Evolutionary conservation across 1,140 invertebrate genomes (phyloP), one percentile per base, ranked within the genome.

Genomic region (Penaeus indicus): DNA sequence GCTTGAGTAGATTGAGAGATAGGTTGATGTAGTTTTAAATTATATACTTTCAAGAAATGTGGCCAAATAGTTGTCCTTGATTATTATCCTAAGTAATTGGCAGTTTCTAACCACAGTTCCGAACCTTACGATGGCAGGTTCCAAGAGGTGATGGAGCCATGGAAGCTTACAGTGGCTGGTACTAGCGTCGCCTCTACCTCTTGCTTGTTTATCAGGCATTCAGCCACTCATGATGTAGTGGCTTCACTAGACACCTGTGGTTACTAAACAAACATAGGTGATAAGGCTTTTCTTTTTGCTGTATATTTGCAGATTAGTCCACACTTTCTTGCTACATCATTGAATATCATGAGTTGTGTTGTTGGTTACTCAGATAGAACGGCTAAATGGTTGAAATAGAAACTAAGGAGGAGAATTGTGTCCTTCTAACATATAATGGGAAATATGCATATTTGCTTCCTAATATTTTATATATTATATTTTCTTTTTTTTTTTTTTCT

Each of bases 141-240:
- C 89, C 90, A 77, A 89, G 91, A 32, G 82, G 81, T 13, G 78
- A 83, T 0, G 84, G 61, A 27, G 85, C 85, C 1, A 91, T 90
- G 27, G 89, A 91, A 25, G 84, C 85, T 5, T 91, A 89, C 92
- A 94, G 90, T 92, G n/a, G 93, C 93, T 67, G 96, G 95, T n/a
- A 96, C 95, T 90, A 99, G 93, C 94, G 97, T 78, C 95, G 97
- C 91, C 93, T 98, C 0, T 99, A 99, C 93, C 96, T 99, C 91
- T 95, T 99, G 19, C 93, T n/a, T 99, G n/a, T 96, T 97, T 92
- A 95, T 96, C 97, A 16, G 93, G 95, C 42, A 94, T 96, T 19
- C 98, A 99, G 93, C 97, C 98, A 0, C 86, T 98, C n/a, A 94
- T 99, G 64, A 97, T 98, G 93, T 99, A 97, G 96, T 97, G 97